These are phyloP conservation scores for Stictonetta naevosa DNA, from an alignment of 2,113 vertebrate species.

Conservation along the genomic window DNA sequence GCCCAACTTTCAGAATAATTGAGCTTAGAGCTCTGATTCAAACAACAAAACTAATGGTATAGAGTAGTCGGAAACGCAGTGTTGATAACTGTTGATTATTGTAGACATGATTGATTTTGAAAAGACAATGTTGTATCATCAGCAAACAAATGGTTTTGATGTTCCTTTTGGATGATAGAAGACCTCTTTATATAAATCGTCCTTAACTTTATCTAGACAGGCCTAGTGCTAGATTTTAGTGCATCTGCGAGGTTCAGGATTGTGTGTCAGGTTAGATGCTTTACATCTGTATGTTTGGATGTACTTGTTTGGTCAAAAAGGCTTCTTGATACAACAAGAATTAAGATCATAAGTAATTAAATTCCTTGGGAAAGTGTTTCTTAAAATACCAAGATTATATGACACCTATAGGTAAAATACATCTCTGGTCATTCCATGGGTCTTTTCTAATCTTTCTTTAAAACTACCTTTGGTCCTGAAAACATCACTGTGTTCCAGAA, in stretches of 20 bases:
- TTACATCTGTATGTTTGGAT: not conserved
- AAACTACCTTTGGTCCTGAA: not conserved
- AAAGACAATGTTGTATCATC: not conserved
- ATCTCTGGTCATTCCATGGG: not conserved
- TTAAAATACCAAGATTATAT: not conserved
- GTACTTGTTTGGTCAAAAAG: not conserved
- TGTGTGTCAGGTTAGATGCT: not conserved
- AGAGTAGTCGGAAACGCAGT: not conserved
- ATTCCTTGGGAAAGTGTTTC: not conserved
- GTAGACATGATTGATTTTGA: not conserved
- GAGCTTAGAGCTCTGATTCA: not conserved
- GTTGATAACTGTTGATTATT: not conserved
- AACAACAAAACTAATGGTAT: not conserved
- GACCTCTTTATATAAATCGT: not conserved
- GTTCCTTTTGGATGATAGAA: not conserved
- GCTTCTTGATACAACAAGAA: not conserved
- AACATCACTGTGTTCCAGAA: not conserved
- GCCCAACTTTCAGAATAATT: not conserved
- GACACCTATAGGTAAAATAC: not conserved
- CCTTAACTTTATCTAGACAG: not conserved
- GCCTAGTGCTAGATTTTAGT: not conserved
- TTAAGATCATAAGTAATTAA: not conserved
- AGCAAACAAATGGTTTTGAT: not conserved
- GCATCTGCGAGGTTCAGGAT: not conserved
- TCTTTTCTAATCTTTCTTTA: not conserved